Evolutionary conservation across 2,113 vertebrate species (phyloP).

Genomic region (Illadopsis cleaveri): DNA sequence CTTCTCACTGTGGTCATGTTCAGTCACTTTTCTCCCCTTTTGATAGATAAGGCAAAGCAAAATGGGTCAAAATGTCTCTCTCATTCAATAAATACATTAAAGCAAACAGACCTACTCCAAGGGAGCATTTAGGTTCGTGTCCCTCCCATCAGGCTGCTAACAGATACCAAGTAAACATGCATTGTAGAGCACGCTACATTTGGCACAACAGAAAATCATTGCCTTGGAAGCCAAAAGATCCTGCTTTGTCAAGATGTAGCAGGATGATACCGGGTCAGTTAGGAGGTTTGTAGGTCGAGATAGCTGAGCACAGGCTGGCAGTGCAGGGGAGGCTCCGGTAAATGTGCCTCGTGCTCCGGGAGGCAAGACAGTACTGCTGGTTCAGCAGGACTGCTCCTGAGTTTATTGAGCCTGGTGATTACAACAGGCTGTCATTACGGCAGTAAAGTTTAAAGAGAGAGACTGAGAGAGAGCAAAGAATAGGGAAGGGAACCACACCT

Average conservation of each 20-base stretch:
- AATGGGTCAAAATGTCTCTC: not conserved
- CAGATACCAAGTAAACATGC: not conserved
- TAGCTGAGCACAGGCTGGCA: not conserved
- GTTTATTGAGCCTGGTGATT: slow-evolving; percentile 22
- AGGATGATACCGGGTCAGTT: not conserved
- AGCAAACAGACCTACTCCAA: not conserved
- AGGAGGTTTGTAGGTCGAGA: not conserved
- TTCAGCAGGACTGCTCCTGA: not conserved
- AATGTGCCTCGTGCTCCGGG: not conserved
- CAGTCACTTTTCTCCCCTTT: not conserved
- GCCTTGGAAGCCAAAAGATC: not conserved
- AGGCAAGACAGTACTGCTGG: slow-evolving; percentile 14
- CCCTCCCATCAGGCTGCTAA: not conserved
- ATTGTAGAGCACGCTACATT: not conserved
- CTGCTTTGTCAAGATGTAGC: not conserved
- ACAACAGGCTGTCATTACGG: slow-evolving; percentile 18
- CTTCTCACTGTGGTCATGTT: not conserved
- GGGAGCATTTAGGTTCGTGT: not conserved
- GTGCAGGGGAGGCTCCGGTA: not conserved
- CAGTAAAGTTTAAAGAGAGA: not conserved
- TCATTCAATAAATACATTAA: not conserved
- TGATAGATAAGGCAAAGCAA: not conserved
- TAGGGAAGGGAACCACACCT: slow-evolving; percentile 53
- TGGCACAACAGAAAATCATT: not conserved
- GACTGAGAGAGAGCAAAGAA: not conserved